Evolutionary conservation across 2,888 invertebrate genomes (phyloP).

Genomic region (Sesia apiformis): DNA sequence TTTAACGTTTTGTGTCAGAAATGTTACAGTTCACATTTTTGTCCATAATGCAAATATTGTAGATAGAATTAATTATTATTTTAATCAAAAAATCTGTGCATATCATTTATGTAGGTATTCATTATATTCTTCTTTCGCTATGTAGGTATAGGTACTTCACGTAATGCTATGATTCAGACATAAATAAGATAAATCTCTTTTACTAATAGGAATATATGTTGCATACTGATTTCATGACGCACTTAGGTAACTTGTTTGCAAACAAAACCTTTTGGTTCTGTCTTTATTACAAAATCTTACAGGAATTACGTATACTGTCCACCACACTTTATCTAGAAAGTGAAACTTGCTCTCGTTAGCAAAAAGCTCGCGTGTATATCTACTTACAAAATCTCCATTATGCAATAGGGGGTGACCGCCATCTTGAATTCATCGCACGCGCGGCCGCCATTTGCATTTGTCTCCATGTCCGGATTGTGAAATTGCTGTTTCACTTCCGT

Average conservation of each 20-base stretch:
- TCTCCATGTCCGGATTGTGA: constrained; percentile 57
- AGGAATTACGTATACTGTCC: constrained; percentile 20
- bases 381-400: constrained; percentile 43
- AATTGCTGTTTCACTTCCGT: constrained; percentile 67
- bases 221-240: too few species aligned
- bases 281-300: constrained; percentile 5
- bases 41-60: too few species aligned
- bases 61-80: too few species aligned
- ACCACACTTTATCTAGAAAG: constrained; percentile 38
- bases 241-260: not conserved
- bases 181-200: too few species aligned
- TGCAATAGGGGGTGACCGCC: constrained; percentile 56
- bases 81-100: too few species aligned
- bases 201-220: too few species aligned
- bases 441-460: constrained; percentile 28
- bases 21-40: too few species aligned
- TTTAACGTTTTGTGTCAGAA: too few species aligned
- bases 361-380: constrained; percentile 41
- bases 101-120: too few species aligned
- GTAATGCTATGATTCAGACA: too few species aligned
- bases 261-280: not conserved
- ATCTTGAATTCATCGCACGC: constrained; percentile 31
- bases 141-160: too few species aligned
- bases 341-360: constrained; percentile 47
- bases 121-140: too few species aligned